Evolutionary conservation across 2,113 vertebrate species (phyloP).

Genomic region (Todiramphus saurophagus): DNA sequence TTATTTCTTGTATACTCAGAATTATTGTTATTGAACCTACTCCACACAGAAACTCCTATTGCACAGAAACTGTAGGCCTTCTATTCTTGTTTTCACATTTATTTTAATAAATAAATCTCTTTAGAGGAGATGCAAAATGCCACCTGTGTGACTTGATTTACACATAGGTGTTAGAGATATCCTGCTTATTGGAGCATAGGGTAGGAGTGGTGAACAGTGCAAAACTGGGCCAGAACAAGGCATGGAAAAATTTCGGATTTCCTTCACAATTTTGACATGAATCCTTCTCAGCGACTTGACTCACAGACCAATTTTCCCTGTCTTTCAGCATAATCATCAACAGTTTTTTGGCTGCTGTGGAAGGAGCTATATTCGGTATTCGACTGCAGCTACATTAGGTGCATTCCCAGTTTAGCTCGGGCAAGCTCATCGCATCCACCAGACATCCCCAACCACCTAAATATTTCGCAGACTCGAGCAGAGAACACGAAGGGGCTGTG

Average conservation of each 20-base stretch:
- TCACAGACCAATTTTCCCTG: not conserved
- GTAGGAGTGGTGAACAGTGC: not conserved
- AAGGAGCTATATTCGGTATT: not conserved
- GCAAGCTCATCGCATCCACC: fast-evolving
- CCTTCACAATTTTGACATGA: not conserved
- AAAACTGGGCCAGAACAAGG: not conserved
- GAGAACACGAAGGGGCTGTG: not conserved
- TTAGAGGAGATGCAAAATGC: not conserved
- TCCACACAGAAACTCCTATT: not conserved
- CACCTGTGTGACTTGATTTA: not conserved
- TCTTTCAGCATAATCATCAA: not conserved
- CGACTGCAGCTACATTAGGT: fast-evolving
- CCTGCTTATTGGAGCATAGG: fast-evolving
- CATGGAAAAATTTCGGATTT: not conserved
- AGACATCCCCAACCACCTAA: fast-evolving
- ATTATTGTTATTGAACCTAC: not conserved
- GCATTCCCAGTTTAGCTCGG: not conserved
- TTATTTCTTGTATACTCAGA: not conserved
- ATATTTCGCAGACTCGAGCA: fast-evolving
- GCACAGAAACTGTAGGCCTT: not conserved
- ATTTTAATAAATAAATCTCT: not conserved
- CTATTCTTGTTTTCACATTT: not conserved
- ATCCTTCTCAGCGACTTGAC: not conserved
- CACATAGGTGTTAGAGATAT: too few relatives aligned
- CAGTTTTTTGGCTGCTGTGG: not conserved